Base-by-base conservation (phyloP, 2,113 vertebrate genomes). In the Gallinago undulata region DNA sequence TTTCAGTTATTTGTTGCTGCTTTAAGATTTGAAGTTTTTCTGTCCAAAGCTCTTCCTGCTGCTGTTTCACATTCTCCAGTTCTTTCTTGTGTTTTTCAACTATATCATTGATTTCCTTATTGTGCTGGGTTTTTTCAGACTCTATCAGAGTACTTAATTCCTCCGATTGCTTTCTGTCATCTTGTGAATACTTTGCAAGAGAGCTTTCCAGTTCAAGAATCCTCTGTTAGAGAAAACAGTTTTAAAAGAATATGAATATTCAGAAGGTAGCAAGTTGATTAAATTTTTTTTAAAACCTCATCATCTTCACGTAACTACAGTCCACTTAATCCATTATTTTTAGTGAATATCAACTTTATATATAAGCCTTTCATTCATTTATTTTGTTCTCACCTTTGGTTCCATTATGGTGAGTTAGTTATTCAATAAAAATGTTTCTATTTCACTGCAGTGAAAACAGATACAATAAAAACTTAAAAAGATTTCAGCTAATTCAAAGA, bases 201-300 rank as follows among this genome's bases (percentile, higher is more conserved):
- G 98, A 98, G 96, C 99, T 99, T 97, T 99, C 98, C 84, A 99
- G 96, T 95, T 99, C 99, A 96, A 99, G 98, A 97, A 99, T 98
- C 97, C 98, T 99, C 99, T 99, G 98, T 91, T 96, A 98, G 17
- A 80, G 72, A 67, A 87, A 4, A 84, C 15, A 66, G 59, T 90
- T 94, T 97, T 84, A 94, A 92, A 95, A 77, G 17, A 92, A 33
- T 9, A 92, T 81, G 9, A 87, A 82, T 73, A 91, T 15, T 79
- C 30, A 62, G 43, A 85, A 87, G 10, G 17, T 53, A 88, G 74
- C 11, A 72, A 79, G 19, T 23, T 55, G 14, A 81, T 48, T 10
- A 13, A 19, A 1, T 53, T 85, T 2, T 2, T 31, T 28, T 51
- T 78, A n/a, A 78, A 27, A 43, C 28, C n/a, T 60, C 47, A 85